phyloP scores from a whole-genome alignment of 2,888 invertebrate species.

The Stomorhina lunata region DNA sequence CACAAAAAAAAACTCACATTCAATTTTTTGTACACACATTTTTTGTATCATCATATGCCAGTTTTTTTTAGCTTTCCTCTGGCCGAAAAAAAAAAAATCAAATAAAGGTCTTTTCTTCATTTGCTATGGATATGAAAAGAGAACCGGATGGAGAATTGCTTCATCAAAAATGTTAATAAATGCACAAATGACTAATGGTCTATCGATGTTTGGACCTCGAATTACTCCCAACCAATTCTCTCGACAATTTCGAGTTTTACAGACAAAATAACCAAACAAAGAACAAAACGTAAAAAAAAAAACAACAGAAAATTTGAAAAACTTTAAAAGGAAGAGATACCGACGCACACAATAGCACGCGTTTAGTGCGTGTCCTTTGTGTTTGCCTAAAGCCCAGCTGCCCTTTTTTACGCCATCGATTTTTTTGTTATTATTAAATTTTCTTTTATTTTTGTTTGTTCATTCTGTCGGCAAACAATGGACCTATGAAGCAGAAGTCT shows the following conservation, averaged over 20 bases:
- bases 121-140: background rate
- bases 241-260: background rate
- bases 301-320: background rate
- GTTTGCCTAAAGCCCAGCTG: constrained; percentile 54
- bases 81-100: background rate
- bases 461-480: constrained; percentile 19
- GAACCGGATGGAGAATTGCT: constrained; percentile 46
- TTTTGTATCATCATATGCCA: no score
- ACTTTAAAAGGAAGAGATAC: background rate
- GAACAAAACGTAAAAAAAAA: background rate
- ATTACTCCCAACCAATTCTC: constrained; percentile 24
- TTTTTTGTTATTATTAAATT: constrained; percentile 48
- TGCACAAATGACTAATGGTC: constrained; percentile 63
- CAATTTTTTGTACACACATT: no score
- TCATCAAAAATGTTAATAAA: constrained; percentile 65
- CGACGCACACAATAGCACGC: constrained; percentile 60
- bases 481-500: constrained; percentile 13
- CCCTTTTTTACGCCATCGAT: constrained; percentile 46
- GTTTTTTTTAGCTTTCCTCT: background rate
- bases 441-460: constrained; percentile 27
- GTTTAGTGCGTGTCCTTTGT: constrained; percentile 67
- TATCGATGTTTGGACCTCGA: constrained; percentile 41
- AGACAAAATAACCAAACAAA: constrained; percentile 26
- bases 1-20: no score
- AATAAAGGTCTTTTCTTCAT: background rate